Conservation (phyloP, 2,888 invertebrate genomes). For the Xestobium rufovillosum region DNA sequence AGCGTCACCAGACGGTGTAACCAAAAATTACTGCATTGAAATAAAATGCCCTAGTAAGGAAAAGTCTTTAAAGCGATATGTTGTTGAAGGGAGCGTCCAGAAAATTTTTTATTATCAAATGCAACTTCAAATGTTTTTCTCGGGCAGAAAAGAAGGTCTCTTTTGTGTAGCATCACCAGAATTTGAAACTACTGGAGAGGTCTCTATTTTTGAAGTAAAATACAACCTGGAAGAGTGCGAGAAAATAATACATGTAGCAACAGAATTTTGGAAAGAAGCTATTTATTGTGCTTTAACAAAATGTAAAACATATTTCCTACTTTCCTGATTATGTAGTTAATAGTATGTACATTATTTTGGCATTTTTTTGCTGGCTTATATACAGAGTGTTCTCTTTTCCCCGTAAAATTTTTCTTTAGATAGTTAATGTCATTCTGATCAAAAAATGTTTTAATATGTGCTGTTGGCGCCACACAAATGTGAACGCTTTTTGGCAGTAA, state of each 20-base stretch:
- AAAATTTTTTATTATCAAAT: constrained; percentile 10
- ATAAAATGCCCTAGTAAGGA: constrained; percentile 3
- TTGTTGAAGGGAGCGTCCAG: constrained; percentile 8
- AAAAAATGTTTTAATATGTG: no score
- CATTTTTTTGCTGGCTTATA: no score
- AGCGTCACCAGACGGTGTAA: constrained; percentile 11
- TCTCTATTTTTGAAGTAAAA: neutral
- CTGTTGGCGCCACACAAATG: no score
- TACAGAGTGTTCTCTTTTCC: no score
- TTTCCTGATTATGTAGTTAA: no score
- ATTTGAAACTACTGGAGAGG: neutral
- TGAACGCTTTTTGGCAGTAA: no score
- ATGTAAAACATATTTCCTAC: no score
- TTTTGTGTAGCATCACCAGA: constrained; percentile 12
- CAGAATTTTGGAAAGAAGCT: neutral
- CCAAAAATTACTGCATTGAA: constrained; percentile 3
- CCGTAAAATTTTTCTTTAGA: no score
- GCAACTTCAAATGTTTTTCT: constrained; percentile 15
- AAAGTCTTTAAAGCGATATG: constrained; percentile 13
- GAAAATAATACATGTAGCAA: neutral
- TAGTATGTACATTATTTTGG: no score
- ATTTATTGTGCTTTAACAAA: no score
- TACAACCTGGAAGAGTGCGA: neutral
- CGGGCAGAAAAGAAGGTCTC: constrained; percentile 11
- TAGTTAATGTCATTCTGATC: no score